A percentile compares a stretch with the other conserved stretches of the same genome.
phyloP scores from a whole-genome alignment of 2,113 vertebrate species.

The Sinosuthora webbiana region DNA sequence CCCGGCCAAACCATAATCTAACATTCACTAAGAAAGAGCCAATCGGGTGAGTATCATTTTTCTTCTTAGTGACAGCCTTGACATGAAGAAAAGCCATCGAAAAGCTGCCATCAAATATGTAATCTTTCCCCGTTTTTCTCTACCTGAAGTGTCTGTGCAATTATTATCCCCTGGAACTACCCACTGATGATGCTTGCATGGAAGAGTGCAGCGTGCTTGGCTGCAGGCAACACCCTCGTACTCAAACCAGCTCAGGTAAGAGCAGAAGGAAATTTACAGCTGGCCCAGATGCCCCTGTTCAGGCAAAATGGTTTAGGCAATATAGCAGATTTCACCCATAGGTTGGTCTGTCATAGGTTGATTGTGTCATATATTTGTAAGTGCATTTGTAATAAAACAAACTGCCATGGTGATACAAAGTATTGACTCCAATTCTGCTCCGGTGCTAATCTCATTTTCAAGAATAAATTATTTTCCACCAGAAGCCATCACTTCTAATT shows the following conservation, averaged over 20 bases:
- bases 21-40: constrained; percentile 86
- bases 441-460: background rate
- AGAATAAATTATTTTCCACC: background rate
- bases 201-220: constrained; percentile 83
- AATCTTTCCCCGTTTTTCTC: background rate
- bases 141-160: constrained; percentile 77
- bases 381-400: background rate
- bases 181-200: constrained; percentile 87
- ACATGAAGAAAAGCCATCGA: background rate
- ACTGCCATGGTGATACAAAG: background rate
- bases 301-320: background rate
- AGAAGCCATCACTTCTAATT: background rate
- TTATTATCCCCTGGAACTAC: constrained; percentile 86
- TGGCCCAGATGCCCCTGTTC: background rate
- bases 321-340: background rate
- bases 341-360: background rate
- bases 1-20: constrained; percentile 82
- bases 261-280: background rate
- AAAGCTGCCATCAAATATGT: background rate
- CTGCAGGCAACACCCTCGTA: constrained; percentile 82
- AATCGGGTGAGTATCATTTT: constrained; percentile 73
- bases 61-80: background rate
- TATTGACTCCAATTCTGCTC: background rate
- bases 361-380: background rate
- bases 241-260: constrained; percentile 84